Evolutionary conservation across 2,113 vertebrate species (phyloP).

Genomic region (Limanda limanda): DNA sequence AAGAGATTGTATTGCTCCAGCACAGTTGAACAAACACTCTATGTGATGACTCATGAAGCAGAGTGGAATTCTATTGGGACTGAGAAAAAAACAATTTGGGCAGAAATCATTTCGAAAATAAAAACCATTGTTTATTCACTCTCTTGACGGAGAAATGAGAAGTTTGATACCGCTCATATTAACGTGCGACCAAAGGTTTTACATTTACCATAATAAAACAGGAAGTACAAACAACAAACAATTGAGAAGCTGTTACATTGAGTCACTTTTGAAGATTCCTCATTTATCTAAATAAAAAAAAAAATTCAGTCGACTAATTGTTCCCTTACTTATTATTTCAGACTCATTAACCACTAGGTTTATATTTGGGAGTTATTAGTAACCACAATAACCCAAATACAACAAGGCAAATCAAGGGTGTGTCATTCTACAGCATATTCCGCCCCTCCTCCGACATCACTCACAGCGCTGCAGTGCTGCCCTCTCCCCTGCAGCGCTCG

Average conservation of each 20-base stretch:
- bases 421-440: slow-evolving; percentile 2
- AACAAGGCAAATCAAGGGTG: neutral
- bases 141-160: too few relatives aligned
- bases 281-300: neutral
- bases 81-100: too few relatives aligned
- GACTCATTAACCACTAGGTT: neutral
- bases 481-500: slow-evolving; percentile 23
- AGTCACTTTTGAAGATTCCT: neutral
- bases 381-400: neutral
- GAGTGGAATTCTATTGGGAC: neutral
- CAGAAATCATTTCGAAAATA: neutral
- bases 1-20: slow-evolving; percentile 21
- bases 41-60: neutral
- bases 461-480: slow-evolving; percentile 50
- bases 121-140: too few relatives aligned
- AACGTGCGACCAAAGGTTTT: too few relatives aligned
- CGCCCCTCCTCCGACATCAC: slow-evolving; percentile 4
- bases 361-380: neutral
- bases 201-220: neutral
- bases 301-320: neutral
- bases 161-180: too few relatives aligned
- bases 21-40: slow-evolving; percentile 28
- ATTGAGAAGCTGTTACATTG: neutral
- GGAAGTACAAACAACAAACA: neutral
- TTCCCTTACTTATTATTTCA: neutral